Evolutionary conservation across 2,888 invertebrate species (phyloP).

Genomic region (Blomia tropicalis): DNA sequence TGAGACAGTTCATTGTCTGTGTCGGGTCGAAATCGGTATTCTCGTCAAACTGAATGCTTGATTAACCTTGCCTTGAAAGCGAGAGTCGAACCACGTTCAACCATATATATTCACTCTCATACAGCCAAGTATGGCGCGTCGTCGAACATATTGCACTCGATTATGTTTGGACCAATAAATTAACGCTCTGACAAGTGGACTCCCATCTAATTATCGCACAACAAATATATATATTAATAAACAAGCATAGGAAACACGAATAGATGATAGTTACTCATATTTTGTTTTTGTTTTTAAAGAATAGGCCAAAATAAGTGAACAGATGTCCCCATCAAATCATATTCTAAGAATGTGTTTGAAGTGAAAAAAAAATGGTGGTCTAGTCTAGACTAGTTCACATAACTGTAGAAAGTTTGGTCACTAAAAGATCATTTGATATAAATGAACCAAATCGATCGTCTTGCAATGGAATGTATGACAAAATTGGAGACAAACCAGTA

Average conservation of each 20-base stretch:
- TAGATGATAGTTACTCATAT: too few relatives aligned
- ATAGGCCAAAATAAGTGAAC: not conserved
- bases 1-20: not conserved
- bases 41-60: constrained; percentile 4
- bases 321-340: not conserved
- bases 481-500: too few relatives aligned
- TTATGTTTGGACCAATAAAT: constrained; percentile 10
- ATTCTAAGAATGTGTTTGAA: too few relatives aligned
- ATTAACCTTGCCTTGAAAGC: not conserved
- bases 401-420: not conserved
- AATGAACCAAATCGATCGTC: too few relatives aligned
- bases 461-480: too few relatives aligned
- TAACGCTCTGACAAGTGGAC: constrained; percentile 6
- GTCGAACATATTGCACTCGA: constrained; percentile 6
- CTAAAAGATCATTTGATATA: too few relatives aligned
- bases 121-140: not conserved
- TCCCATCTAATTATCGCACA: not conserved
- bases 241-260: too few relatives aligned
- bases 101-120: too few relatives aligned
- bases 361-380: not conserved
- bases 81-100: too few relatives aligned
- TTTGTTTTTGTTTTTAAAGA: too few relatives aligned
- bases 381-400: not conserved
- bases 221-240: too few relatives aligned
- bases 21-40: not conserved